Evolutionary conservation across 92 coral and sea anemone species (phyloP).

Genomic region (Umimayanthus kanabou): DNA sequence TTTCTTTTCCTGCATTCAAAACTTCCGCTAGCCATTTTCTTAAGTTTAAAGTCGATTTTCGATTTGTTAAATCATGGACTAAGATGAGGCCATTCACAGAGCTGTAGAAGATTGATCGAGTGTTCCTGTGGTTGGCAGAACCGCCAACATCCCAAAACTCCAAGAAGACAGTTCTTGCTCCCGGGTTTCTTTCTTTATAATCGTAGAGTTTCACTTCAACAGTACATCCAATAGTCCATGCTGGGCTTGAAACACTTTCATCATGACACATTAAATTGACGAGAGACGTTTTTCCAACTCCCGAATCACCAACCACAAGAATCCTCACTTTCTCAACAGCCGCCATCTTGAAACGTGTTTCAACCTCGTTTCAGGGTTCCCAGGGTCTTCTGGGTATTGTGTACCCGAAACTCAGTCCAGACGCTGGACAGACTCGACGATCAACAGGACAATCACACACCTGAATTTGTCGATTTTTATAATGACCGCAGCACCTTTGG

Average conservation of each 20-base stretch:
- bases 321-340: constrained; percentile 90
- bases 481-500: constrained; percentile 55
- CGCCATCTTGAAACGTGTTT: constrained; percentile 75
- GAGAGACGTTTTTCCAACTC: constrained; percentile 96
- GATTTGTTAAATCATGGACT: constrained; percentile 96
- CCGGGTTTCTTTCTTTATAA: constrained; percentile 84
- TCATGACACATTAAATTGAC: constrained; percentile 92
- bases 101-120: constrained; percentile 89
- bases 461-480: not conserved
- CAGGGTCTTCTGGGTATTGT: no score
- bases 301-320: constrained; percentile 97
- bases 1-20: constrained; percentile 78
- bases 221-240: constrained; percentile 99
- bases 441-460: no score
- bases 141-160: constrained; percentile 99
- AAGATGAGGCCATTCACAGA: constrained; percentile 94
- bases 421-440: no score
- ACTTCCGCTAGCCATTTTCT: constrained; percentile 95
- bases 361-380: no score
- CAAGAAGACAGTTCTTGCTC: constrained; percentile 82
- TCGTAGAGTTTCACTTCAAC: constrained; percentile 93
- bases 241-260: constrained; percentile 89
- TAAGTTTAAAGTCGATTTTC: constrained; percentile 89
- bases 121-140: constrained; percentile 91
- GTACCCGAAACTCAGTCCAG: no score